Base-by-base conservation (phyloP, 1,140 invertebrate species). In the Paramacrobiotus metropolitanus region DNA sequence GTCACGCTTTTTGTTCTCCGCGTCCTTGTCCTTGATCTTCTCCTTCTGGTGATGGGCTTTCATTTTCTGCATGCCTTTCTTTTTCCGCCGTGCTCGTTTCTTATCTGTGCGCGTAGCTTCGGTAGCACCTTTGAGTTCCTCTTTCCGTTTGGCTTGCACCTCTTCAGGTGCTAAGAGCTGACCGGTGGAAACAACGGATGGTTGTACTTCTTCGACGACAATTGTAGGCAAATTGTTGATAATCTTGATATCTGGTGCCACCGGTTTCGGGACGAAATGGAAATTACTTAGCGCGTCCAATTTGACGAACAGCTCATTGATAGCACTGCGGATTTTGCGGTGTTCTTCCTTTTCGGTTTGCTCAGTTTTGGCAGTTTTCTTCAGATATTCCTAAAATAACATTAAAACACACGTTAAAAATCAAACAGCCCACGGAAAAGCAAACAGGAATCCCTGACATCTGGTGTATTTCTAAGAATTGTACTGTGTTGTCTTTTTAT, bases 201-300 rank as follows among this genome's bases (percentile, higher is more conserved):
- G 92, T 1, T 86, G 87, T n/a, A 93, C 87, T 76, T 97, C 92
- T 76, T 97, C 94, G 80, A 95, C 87, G 30, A 75, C 79, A 60
- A 97, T 83, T 2, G 90, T 85, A 21, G 91, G 87, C 64, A 90
- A 74, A 73, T 97, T 96, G 60, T 79, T 87, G 1, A 96, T 76
- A 65, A 97, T 85, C 73, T 86, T 88, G 0, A 94, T 72, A 68
- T 98, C 93, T 1, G 89, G 83, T 62, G 80, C 77, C 18, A 84
- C 81, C 62, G 77, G 76, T 76, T 84, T 89, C 0, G 93, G 92
- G 59, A 88, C 93, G 67, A 86, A 96, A 73, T 94, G 85, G 73
- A 85, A 95, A 73, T 96, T 91, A 0, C 83, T 84, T 1, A 98
- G 76, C 0, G 90, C 85, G 77, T 98, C 89, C 18, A 97, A 75